These are phyloP conservation scores for Hyphantria cunea DNA, from an alignment of 1,140 invertebrate genomes.

Conservation along the genomic window DNA sequence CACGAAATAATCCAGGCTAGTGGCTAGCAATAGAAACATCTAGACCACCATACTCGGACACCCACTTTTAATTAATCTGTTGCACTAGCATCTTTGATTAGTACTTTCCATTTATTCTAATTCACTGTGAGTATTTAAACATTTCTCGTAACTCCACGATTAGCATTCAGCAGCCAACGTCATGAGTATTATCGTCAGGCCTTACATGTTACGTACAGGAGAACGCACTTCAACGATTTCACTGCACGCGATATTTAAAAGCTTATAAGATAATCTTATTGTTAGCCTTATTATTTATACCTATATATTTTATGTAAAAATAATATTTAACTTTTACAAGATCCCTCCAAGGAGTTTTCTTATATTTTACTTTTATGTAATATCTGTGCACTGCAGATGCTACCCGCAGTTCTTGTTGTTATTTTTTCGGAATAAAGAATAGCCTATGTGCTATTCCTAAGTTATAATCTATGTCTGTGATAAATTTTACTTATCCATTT, in stretches of 20 bases:
- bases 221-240: conserved; percentile 57
- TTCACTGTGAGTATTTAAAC: conserved; percentile 19
- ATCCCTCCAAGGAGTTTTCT: too few relatives aligned
- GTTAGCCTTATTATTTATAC: conserved; percentile 13
- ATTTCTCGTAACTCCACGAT: conserved; percentile 41
- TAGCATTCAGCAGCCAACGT: conserved; percentile 40
- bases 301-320: too few relatives aligned
- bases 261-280: conserved; percentile 36
- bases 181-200: conserved; percentile 26
- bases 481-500: too few relatives aligned
- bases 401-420: too few relatives aligned
- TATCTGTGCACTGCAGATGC: too few relatives aligned
- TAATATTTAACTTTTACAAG: too few relatives aligned
- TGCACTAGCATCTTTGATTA: neutral
- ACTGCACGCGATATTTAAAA: conserved; percentile 44
- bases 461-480: too few relatives aligned
- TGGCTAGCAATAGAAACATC: conserved; percentile 1
- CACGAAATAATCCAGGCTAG: neutral
- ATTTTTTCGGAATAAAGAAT: too few relatives aligned
- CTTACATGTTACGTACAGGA: conserved; percentile 35
- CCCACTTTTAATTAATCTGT: conserved; percentile 22
- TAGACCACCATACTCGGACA: conserved; percentile 9
- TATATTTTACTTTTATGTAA: too few relatives aligned
- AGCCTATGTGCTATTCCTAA: too few relatives aligned
- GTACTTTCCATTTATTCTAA: conserved; percentile 31